Conservation (phyloP, 2,113 vertebrate genomes). For the Dipodomys ordii region DNA sequence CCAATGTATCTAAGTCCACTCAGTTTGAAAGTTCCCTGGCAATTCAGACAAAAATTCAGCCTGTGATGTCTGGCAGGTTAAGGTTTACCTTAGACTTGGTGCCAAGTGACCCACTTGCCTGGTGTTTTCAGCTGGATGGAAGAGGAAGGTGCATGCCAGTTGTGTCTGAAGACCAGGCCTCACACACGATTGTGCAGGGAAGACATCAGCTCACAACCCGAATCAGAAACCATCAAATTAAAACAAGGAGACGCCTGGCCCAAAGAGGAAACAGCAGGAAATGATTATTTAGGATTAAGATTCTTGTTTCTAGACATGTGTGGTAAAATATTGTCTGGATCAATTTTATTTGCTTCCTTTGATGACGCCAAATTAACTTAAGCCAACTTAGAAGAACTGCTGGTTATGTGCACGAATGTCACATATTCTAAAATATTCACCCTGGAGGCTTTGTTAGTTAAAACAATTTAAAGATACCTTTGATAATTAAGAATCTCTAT, state of each 20-base stretch:
- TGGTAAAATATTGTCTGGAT: constrained; percentile 66
- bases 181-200: not conserved
- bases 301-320: constrained; percentile 63
- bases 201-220: not conserved
- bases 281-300: constrained; percentile 70
- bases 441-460: constrained; percentile 33
- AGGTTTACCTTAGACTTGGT: not conserved
- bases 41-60: constrained; percentile 14
- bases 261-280: constrained; percentile 66
- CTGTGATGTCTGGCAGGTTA: not conserved
- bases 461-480: constrained; percentile 50
- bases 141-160: not conserved
- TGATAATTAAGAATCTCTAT: constrained; percentile 64
- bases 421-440: constrained; percentile 44
- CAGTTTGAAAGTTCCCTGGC: constrained; percentile 9
- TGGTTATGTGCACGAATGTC: constrained; percentile 12
- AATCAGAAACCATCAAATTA: constrained; percentile 38
- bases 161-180: not conserved
- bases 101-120: not conserved
- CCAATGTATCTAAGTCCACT: not conserved
- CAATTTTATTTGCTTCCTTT: constrained; percentile 74
- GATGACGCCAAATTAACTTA: constrained; percentile 71
- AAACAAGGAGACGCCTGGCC: constrained; percentile 42
- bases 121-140: not conserved
- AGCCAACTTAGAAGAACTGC: constrained; percentile 59